These are phyloP conservation scores for Morpho helenor DNA, from an alignment of 2,888 invertebrate genomes.

Conservation along the genomic window DNA sequence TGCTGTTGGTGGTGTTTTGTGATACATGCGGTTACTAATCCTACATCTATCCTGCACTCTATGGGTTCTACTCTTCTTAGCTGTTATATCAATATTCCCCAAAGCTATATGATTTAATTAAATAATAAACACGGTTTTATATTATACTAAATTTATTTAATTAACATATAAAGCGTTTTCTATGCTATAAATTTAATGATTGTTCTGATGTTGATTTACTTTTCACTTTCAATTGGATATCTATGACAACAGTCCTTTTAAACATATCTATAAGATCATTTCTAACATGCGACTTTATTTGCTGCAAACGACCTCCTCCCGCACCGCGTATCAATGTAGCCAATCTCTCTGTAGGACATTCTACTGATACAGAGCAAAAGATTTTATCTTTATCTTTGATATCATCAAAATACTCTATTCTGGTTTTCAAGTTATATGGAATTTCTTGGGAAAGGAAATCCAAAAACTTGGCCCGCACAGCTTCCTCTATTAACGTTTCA, in stretches of 20 bases:
- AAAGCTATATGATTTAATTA: too few species aligned
- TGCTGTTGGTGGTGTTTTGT: too few species aligned
- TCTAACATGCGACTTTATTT: constrained; percentile 83
- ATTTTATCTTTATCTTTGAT: constrained; percentile 69
- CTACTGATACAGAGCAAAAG: constrained; percentile 78
- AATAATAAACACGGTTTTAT: too few species aligned
- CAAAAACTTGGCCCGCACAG: constrained; percentile 90
- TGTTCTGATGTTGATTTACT: constrained; percentile 35
- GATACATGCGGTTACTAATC: too few species aligned
- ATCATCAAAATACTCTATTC: constrained; percentile 83
- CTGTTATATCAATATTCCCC: too few species aligned
- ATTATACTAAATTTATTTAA: too few species aligned
- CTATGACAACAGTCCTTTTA: constrained; percentile 75
- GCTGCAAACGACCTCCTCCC: constrained; percentile 83
- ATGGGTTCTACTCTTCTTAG: too few species aligned
- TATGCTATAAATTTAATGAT: constrained; percentile 9
- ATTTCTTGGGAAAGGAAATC: constrained; percentile 92
- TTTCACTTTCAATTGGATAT: constrained; percentile 49
- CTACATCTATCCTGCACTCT: too few species aligned
- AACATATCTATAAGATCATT: constrained; percentile 83
- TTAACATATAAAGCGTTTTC: background rate
- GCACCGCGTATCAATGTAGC: constrained; percentile 83
- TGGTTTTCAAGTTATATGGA: constrained; percentile 86
- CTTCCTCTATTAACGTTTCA: constrained; percentile 83
- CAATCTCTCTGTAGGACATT: constrained; percentile 81